A percentile compares a stretch with the other conserved stretches of the same genome.
Evolutionary conservation across 1,140 invertebrate species (phyloP).

Genomic region (Pteromalus puparum): DNA sequence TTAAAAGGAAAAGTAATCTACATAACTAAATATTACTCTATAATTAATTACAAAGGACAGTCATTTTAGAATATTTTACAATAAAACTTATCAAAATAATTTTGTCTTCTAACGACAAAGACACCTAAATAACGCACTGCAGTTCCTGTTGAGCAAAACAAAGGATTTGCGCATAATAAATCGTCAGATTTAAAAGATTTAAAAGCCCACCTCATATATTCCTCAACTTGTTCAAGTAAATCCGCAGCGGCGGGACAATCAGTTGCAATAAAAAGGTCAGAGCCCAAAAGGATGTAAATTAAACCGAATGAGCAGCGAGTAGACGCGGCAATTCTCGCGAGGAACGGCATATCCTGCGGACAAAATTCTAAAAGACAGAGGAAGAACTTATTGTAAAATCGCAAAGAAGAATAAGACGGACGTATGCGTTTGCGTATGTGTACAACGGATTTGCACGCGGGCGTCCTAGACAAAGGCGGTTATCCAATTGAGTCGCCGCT

Average conservation of each 20-base stretch:
- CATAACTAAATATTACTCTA: too few species aligned
- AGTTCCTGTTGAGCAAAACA: neutral
- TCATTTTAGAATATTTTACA: too few species aligned
- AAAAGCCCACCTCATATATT: neutral
- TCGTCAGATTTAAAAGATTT: neutral
- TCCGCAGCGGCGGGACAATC: neutral
- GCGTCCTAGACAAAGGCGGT: constrained; percentile 48
- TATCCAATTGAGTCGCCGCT: constrained; percentile 37
- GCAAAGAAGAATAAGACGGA: neutral
- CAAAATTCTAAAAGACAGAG: neutral
- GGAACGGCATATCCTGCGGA: neutral
- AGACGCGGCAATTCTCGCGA: neutral
- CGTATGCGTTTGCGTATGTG: neutral
- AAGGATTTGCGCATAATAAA: neutral
- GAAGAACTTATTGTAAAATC: constrained; percentile 25
- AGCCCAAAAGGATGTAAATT: constrained; percentile 14
- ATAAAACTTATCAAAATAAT: too few species aligned
- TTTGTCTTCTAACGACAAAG: too few species aligned
- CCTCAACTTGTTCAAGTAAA: neutral
- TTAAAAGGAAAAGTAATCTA: too few species aligned
- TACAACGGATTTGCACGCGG: neutral
- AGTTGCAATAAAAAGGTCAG: neutral
- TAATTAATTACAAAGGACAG: too few species aligned
- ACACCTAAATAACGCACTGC: neutral
- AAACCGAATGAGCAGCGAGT: neutral